Evolutionary conservation across 2,888 invertebrate genomes (phyloP).

Genomic region (Drosophila lacicola): DNA sequence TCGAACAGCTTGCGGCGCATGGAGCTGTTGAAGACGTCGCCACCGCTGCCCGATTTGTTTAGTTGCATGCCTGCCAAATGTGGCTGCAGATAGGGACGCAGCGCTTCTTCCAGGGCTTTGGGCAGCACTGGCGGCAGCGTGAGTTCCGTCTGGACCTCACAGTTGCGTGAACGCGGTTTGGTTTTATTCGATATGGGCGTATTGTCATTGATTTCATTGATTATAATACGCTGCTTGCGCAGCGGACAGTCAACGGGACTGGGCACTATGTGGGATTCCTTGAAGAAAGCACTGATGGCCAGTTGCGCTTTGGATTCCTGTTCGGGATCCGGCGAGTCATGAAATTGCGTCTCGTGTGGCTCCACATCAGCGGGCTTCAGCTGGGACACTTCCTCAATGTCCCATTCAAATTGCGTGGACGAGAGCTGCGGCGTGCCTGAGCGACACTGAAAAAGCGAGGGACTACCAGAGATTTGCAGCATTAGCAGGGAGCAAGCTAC

Average conservation of each 20-base stretch:
- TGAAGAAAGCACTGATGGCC: slow-evolving; percentile 86
- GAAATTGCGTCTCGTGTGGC: slow-evolving; percentile 86
- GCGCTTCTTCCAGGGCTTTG: slow-evolving; percentile 86
- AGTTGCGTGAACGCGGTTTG: slow-evolving; percentile 80
- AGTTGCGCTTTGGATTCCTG: slow-evolving; percentile 87
- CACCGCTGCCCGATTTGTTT: slow-evolving; percentile 21
- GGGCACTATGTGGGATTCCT: slow-evolving; percentile 84
- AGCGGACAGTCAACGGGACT: slow-evolving; percentile 84
- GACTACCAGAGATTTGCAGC: slow-evolving; percentile 63
- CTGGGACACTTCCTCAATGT: slow-evolving; percentile 89
- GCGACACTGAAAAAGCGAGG: slow-evolving; percentile 83
- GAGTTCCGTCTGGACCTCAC: slow-evolving; percentile 87
- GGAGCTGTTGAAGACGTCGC: slow-evolving; percentile 82
- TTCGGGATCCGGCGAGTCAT: slow-evolving; percentile 86
- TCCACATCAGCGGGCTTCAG: slow-evolving; percentile 88
- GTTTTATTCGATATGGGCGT: slow-evolving; percentile 78
- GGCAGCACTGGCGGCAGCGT: slow-evolving; percentile 87
- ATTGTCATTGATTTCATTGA: slow-evolving; percentile 72
- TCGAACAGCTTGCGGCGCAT: slow-evolving; percentile 84
- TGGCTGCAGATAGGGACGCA: slow-evolving; percentile 87
- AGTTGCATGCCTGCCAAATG: slow-evolving; percentile 73
- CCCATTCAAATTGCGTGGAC: slow-evolving; percentile 88
- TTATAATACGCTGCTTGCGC: slow-evolving; percentile 82
- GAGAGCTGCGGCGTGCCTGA: slow-evolving; percentile 82
- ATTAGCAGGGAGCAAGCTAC: background rate